Conservation (phyloP, 2,113 vertebrate species). For the Micromys minutus region DNA sequence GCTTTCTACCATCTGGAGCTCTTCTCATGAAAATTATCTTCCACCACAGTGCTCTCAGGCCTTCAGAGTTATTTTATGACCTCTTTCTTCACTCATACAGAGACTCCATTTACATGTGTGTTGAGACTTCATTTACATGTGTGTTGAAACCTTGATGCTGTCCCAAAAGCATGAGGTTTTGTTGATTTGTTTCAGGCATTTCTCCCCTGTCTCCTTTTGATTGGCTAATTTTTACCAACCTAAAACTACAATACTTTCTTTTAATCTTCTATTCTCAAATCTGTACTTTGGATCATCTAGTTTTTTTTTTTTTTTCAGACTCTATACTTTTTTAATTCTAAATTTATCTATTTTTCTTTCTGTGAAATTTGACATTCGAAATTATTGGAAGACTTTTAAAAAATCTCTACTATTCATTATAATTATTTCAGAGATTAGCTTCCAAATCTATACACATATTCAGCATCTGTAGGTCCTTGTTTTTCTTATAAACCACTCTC, state of each 20-base stretch:
- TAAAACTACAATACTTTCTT: conserved; percentile 13
- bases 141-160: neutral
- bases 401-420: conserved; percentile 30
- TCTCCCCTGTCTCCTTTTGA: neutral
- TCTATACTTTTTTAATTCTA: conserved; percentile 22
- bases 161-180: neutral
- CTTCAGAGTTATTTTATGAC: neutral
- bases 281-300: neutral
- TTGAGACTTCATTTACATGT: neutral
- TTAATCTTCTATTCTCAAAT: conserved; percentile 37
- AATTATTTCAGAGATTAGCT: neutral
- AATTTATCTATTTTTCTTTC: conserved; percentile 34
- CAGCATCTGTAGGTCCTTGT: neutral
- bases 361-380: neutral
- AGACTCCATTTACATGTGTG: neutral
- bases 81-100: neutral
- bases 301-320: conserved; percentile 15
- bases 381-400: conserved; percentile 10
- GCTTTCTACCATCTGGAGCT: neutral
- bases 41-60: neutral
- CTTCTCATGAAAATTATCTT: conserved; percentile 24
- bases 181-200: neutral
- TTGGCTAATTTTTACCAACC: neutral
- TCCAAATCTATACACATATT: conserved; percentile 18
- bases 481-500: neutral